Evolutionary conservation across 1,140 invertebrate species (phyloP).

Genomic region (Drosophila subobscura): DNA sequence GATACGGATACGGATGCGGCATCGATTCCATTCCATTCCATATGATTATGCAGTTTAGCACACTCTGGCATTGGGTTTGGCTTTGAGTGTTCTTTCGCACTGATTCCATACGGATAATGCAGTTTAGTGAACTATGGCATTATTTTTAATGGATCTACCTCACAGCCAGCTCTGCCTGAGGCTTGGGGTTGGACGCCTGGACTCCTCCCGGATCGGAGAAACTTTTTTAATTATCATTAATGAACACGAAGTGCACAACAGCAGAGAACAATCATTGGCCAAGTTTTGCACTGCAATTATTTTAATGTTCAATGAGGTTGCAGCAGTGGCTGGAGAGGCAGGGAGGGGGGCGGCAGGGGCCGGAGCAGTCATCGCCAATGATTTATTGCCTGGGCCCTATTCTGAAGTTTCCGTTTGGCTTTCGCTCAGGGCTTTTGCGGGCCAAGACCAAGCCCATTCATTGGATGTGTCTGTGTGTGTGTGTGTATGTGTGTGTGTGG

Average conservation of each 20-base stretch:
- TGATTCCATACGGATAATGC: constrained; percentile 7
- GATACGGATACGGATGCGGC: constrained; percentile 29
- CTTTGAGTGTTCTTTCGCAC: constrained; percentile 2
- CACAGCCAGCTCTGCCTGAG: not conserved
- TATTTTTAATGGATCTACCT: constrained; percentile 47
- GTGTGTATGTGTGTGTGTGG: not conserved
- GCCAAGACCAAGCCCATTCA: too few relatives aligned
- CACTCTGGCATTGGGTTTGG: not conserved
- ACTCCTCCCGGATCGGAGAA: constrained; percentile 28
- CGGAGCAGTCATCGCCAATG: constrained; percentile 62
- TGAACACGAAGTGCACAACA: constrained; percentile 52
- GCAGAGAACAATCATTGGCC: constrained; percentile 32
- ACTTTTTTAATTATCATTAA: constrained; percentile 80
- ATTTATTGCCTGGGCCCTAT: constrained; percentile 54
- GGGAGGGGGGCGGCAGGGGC: not conserved
- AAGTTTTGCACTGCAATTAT: constrained; percentile 76
- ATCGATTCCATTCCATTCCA: constrained; percentile 31
- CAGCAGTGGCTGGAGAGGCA: constrained; percentile 31
- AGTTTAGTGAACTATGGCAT: constrained; percentile 1
- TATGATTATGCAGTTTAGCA: too few relatives aligned
- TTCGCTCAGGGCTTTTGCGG: constrained; percentile 20
- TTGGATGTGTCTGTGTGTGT: too few relatives aligned
- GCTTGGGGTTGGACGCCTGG: too few relatives aligned
- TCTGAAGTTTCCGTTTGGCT: too few relatives aligned
- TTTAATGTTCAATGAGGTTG: constrained; percentile 80